Base-by-base conservation (phyloP, 1,140 invertebrate genomes). In the Drosophila serrata region DNA sequence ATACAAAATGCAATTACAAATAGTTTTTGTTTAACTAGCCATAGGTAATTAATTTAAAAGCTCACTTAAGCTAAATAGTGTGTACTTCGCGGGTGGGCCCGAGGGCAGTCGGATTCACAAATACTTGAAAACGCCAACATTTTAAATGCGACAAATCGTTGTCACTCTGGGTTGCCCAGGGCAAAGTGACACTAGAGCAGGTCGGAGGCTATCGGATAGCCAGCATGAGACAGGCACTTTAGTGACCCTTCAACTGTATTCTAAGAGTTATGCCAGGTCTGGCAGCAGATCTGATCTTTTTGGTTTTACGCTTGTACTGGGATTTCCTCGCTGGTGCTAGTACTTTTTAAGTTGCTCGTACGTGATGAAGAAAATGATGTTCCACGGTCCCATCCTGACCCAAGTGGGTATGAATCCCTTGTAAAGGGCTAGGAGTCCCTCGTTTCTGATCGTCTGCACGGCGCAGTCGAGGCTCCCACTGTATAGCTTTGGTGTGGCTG, bases 341-440 rank as follows among this genome's bases (percentile, higher is more conserved):
- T 95, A 79, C 78, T 93, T 93, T 90, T 97, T 97, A 31, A 99
- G 94, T 92, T 98, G 97, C 93, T 98, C 98, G 93, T 98, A 99
- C n/a, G 97, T 97, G 79, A 98, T 95, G 93, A 99, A 99, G 94
- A 99, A 99, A 92, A 99, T 98, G 51, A 99, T 97, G 94, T 99
- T 99, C 98, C 98, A 99, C 3, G 98, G 98, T 2, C 98, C 98
- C 97, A 99, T 98, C 82, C 98, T 94, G 60, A 98, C 94, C 96
- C 97, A 99, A 7, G 98, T 98, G 6, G 98, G 98, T 61, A 99
- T 94, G 92, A 99, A 99, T 40, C 98, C 98, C 94, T 98, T 99
- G 93, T 99, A 99, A 7, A 99, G 93, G 9, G 98, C 98, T 60
- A 95, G 93, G 57, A 97, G 94, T 27, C 98, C 98, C 76, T 95